Conservation (phyloP, 2,888 invertebrate species). For the Anagyrus pseudococci region DNA sequence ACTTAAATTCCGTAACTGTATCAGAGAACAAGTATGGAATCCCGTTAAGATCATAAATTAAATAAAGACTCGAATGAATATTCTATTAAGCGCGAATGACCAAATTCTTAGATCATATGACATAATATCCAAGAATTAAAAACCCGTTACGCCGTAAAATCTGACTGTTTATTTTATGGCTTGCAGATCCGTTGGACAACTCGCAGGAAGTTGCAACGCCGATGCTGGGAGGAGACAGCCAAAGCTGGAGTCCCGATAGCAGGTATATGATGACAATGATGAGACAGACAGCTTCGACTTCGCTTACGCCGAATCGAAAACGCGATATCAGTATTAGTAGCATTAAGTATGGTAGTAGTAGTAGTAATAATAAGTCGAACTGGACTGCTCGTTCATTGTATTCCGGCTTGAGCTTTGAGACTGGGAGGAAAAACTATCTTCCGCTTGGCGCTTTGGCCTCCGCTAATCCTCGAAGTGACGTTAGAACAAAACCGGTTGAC, state of each 20-base stretch:
- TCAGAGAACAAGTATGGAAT: too few relatives aligned
- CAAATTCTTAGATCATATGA: too few relatives aligned
- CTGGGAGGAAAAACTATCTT: conserved; percentile 29
- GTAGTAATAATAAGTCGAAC: conserved; percentile 16
- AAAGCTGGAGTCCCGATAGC: conserved; percentile 47
- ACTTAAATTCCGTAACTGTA: background rate
- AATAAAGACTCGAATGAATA: too few relatives aligned
- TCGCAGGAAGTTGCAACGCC: conserved; percentile 40
- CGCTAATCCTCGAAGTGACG: background rate
- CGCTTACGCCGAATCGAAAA: conserved; percentile 19
- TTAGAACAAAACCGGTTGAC: background rate
- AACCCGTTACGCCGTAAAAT: conserved; percentile 32
- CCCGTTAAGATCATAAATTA: too few relatives aligned
- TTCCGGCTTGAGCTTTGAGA: conserved; percentile 25
- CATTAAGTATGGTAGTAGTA: conserved; percentile 25
- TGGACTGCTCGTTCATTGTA: conserved; percentile 10
- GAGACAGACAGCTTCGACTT: conserved; percentile 29
- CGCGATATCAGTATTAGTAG: conserved; percentile 34
- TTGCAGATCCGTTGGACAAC: conserved; percentile 44
- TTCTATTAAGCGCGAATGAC: too few relatives aligned
- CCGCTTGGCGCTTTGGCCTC: conserved; percentile 28
- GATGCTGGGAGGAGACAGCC: conserved; percentile 34
- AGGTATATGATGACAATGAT: conserved; percentile 51
- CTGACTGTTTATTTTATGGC: conserved; percentile 34
- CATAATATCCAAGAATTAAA: background rate